These are phyloP conservation scores for Myotis brandtii DNA, from an alignment of 2,113 vertebrate species.

Conservation along the genomic window DNA sequence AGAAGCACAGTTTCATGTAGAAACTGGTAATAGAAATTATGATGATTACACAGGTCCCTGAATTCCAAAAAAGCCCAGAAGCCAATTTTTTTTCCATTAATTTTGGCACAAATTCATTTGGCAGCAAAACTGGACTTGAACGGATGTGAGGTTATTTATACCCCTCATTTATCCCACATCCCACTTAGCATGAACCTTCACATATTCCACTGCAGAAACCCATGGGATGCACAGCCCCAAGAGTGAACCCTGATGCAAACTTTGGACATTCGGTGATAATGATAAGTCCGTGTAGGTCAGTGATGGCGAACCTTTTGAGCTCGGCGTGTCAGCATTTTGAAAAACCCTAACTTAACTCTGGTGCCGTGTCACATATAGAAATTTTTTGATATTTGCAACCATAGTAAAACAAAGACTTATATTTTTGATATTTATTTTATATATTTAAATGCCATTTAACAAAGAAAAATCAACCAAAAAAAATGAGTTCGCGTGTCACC, in stretches of 20 bases:
- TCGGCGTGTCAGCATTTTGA: no score
- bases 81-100: not conserved
- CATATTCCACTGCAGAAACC: not conserved
- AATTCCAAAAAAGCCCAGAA: not conserved
- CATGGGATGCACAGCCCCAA: fast-evolving
- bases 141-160: not conserved
- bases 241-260: not conserved
- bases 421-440: no score
- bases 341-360: no score
- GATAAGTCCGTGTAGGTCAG: not conserved
- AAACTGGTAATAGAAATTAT: not conserved
- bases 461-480: no score
- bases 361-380: no score
- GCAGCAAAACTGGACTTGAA: not conserved
- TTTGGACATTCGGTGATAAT: not conserved
- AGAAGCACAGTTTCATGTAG: not conserved
- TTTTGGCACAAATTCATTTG: not conserved
- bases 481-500: no score
- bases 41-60: not conserved
- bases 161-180: not conserved
- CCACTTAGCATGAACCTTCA: not conserved
- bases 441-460: no score
- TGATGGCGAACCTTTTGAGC: no score
- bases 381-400: no score
- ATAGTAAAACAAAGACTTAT: no score